These are phyloP conservation scores for Adelognathus sp. DNA, from an alignment of 2,888 invertebrate species.

Conservation along the genomic window DNA sequence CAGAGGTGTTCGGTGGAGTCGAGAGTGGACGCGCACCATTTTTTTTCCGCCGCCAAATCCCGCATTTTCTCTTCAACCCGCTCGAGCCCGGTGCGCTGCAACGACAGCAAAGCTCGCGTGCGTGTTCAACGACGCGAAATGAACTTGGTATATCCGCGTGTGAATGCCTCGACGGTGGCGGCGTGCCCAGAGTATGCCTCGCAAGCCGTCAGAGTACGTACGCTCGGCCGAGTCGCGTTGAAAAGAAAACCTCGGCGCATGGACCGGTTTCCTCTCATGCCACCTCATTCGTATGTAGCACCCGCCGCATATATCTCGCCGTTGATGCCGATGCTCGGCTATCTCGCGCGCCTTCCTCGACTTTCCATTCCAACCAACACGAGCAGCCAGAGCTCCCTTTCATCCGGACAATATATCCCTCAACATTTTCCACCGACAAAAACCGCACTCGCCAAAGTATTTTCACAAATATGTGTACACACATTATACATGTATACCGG, in stretches of 20 bases:
- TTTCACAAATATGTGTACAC: neutral
- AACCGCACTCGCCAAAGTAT: neutral
- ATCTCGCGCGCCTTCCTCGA: constrained; percentile 8
- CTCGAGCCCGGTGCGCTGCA: neutral
- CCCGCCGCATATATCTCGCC: neutral
- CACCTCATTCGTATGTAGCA: neutral
- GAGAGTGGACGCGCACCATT: neutral
- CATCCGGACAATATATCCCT: constrained; percentile 34
- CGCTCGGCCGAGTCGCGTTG: constrained; percentile 27
- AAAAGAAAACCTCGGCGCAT: constrained; percentile 42
- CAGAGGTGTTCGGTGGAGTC: no score
- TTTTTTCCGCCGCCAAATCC: neutral
- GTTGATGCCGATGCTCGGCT: constrained; percentile 23
- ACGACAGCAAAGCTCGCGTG: neutral
- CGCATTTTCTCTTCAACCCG: neutral
- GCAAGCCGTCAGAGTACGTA: constrained; percentile 18
- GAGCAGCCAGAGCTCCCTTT: constrained; percentile 9
- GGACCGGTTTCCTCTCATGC: neutral
- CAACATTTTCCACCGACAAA: constrained; percentile 14
- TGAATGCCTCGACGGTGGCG: neutral
- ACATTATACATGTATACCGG: neutral
- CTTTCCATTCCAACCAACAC: neutral
- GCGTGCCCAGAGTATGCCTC: neutral
- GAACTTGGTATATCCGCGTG: constrained; percentile 29
- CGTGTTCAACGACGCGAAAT: constrained; percentile 24